Evolutionary conservation across 1,140 invertebrate species (phyloP).

Genomic region (Goniozus legneri): DNA sequence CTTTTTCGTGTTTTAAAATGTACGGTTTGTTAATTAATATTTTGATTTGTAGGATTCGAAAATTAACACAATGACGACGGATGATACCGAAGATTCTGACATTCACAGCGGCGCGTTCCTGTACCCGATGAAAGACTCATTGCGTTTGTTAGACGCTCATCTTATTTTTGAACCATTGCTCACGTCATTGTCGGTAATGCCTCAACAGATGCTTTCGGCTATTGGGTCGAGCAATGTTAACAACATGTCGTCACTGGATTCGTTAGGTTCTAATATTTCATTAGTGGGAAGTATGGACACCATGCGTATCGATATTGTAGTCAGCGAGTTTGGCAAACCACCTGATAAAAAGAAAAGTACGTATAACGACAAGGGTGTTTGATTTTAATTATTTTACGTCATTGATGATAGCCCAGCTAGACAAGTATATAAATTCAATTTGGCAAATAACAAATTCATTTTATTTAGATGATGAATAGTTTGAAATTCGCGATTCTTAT

Average conservation of each 20-base stretch:
- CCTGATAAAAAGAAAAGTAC: conserved; percentile 53
- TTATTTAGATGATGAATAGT: too few species aligned
- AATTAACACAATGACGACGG: conserved; percentile 59
- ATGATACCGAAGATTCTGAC: conserved; percentile 54
- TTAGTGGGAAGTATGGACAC: conserved; percentile 82
- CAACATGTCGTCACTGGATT: conserved; percentile 69
- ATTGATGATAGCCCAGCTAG: too few species aligned
- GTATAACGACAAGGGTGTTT: too few species aligned
- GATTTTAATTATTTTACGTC: too few species aligned
- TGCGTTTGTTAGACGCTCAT: conserved; percentile 83
- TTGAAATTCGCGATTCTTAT: too few species aligned
- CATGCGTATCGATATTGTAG: conserved; percentile 90
- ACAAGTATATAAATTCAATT: too few species aligned
- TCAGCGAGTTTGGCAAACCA: conserved; percentile 72
- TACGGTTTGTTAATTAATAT: too few species aligned
- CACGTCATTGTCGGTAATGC: conserved; percentile 80
- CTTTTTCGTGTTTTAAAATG: too few species aligned
- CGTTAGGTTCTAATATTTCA: conserved; percentile 86
- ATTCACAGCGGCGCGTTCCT: conserved; percentile 58
- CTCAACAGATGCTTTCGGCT: conserved; percentile 71
- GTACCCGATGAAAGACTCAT: conserved; percentile 77
- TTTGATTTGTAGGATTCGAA: conserved; percentile 55
- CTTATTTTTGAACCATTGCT: conserved; percentile 88
- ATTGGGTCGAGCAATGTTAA: conserved; percentile 55
- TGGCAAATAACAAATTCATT: too few species aligned